A percentile compares a stretch with the other conserved stretches of the same genome.
Conservation (phyloP, 2,888 invertebrate species). For the Lycia hirtaria region DNA sequence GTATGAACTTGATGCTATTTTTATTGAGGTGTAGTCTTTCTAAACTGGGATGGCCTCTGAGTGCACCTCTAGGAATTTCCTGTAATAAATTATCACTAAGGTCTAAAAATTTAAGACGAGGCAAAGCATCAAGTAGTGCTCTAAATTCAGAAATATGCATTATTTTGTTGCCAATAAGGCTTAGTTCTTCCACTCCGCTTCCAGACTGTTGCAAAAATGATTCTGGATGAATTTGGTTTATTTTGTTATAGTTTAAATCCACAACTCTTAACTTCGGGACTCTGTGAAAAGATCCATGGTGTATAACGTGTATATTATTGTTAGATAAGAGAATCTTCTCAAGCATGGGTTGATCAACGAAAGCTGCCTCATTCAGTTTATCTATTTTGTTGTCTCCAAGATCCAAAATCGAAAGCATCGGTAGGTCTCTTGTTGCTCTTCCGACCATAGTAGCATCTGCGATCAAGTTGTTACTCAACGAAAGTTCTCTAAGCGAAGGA, state of each 20-base stretch:
- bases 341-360: conserved; percentile 90
- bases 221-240: conserved; percentile 92
- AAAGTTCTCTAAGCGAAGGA: conserved; percentile 89
- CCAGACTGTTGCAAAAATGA: conserved; percentile 91
- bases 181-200: conserved; percentile 91
- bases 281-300: conserved; percentile 92
- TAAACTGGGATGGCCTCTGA: conserved; percentile 92
- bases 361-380: conserved; percentile 90
- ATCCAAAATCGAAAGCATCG: conserved; percentile 88
- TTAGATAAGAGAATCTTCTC: conserved; percentile 88
- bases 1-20: conserved; percentile 90
- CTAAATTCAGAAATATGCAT: conserved; percentile 90
- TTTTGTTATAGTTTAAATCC: conserved; percentile 91
- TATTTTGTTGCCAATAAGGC: conserved; percentile 91
- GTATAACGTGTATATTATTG: conserved; percentile 90
- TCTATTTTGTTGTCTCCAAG: conserved; percentile 90
- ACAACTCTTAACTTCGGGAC: conserved; percentile 90
- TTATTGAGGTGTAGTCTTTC: conserved; percentile 93
- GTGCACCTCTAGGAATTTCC: conserved; percentile 91
- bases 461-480: conserved; percentile 90
- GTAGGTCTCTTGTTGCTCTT: conserved; percentile 90
- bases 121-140: conserved; percentile 91
- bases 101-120: conserved; percentile 91
- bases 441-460: conserved; percentile 93
- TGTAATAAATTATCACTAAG: conserved; percentile 91